Base-by-base conservation (phyloP, 2,888 invertebrate genomes). In the Ethmia dodecea region DNA sequence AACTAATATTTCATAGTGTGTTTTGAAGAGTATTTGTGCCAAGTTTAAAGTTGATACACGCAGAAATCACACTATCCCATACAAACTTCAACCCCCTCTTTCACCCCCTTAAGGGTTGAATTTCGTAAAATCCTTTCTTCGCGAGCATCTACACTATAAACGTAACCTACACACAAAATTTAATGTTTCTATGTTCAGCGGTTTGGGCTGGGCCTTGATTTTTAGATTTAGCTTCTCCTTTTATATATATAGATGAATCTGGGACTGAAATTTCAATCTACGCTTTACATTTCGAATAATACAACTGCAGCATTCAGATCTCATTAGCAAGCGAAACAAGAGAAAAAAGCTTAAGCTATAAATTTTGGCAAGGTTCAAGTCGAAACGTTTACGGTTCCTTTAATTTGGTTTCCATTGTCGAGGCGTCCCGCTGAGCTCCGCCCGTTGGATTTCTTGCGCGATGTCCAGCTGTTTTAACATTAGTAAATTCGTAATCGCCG, bases 361-460 rank as follows among this genome's bases (percentile, higher is more conserved):
- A 86, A 86, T 84, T 86, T 84, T 78, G 77, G 83, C 83, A 73
- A 74, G 74, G 72, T 77, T 73, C 77, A 79, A 80, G 77, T 79
- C 72, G 70, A 78, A 81, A 78, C 79, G 70, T 80, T 84, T 83
- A 79, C 80, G 79, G 79, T 80, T 79, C 66, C 78, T 79, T 84
- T 84, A 86, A 86, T 86, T 84, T 81, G 81, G 81, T 76, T 76
- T 77, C 75, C 67, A 83, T 84, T 84, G 84, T 84, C 70, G 70
- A 62, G 74, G 70, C 74, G 64, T 74, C 83, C 83, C 79, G 80
- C 79, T 68, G 84, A 55, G 83, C 64, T 61, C 68, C 67, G 67
- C 64, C 69, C 69, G 69, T 64, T 64, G 75, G 65, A 73, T 77
- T 77, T 76, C 78, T 80, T 76, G 67, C 73, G 69, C 66, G 79